Conservation (phyloP, 2,113 vertebrate species). For the Salvelinus alpinus region DNA sequence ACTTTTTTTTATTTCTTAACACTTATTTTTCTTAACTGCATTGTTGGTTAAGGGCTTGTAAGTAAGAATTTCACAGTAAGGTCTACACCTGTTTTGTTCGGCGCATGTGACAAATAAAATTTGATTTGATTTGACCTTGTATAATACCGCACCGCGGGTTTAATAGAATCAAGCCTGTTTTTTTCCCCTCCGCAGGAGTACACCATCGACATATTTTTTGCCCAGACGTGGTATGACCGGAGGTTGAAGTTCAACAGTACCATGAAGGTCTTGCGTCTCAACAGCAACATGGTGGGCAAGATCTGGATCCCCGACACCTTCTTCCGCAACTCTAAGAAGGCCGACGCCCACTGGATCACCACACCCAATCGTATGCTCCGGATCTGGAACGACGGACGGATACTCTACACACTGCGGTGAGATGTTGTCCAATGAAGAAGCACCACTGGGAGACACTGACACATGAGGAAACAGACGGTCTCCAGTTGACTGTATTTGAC, state of each 20-base stretch:
- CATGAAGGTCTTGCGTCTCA: slow-evolving; percentile 94
- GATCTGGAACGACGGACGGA: slow-evolving; percentile 97
- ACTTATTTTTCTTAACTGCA: too few species aligned
- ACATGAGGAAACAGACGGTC: too few species aligned
- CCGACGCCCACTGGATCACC: slow-evolving; percentile 98
- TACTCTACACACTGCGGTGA: slow-evolving; percentile 95
- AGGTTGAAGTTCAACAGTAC: slow-evolving; percentile 98
- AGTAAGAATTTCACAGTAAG: too few species aligned
- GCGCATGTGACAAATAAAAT: too few species aligned
- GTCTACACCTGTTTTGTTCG: too few species aligned
- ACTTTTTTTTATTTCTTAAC: too few species aligned
- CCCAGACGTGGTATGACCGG: slow-evolving; percentile 99
- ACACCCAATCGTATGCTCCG: slow-evolving; percentile 97
- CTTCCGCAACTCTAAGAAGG: slow-evolving; percentile 98
- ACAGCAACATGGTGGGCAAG: slow-evolving; percentile 99
- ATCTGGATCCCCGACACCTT: slow-evolving; percentile 99
- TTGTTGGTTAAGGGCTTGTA: too few species aligned
- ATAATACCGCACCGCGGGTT: background rate
- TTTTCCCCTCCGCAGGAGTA: slow-evolving; percentile 83
- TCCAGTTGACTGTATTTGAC: too few species aligned
- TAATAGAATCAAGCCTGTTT: background rate
- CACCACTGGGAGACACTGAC: too few species aligned
- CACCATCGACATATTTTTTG: slow-evolving; percentile 99
- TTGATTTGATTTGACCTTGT: background rate
- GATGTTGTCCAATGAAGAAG: background rate